These are phyloP conservation scores for Trimorus sp. DNA, from an alignment of 2,888 invertebrate species.

Conservation along the genomic window DNA sequence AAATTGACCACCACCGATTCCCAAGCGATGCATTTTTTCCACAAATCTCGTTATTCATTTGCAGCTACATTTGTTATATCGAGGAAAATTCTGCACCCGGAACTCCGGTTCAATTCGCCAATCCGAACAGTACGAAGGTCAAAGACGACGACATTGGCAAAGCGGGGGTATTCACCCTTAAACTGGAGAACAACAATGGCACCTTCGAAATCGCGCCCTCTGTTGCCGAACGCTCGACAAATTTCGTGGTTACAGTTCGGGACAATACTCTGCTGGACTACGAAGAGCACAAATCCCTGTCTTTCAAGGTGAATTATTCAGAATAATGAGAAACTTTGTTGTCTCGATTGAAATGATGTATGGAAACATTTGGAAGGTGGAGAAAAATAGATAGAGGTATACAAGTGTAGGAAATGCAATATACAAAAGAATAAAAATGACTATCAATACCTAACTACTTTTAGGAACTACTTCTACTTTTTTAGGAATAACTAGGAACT, in stretches of 20 bases:
- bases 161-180: conserved; percentile 91
- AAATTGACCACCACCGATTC: too few relatives aligned
- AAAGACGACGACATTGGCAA: conserved; percentile 91
- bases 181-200: conserved; percentile 90
- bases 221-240: conserved; percentile 89
- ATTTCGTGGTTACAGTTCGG: conserved; percentile 91
- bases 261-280: conserved; percentile 92
- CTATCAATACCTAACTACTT: too few relatives aligned
- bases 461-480: too few relatives aligned
- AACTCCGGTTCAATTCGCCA: conserved; percentile 87
- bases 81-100: conserved; percentile 92
- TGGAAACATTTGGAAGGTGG: not conserved
- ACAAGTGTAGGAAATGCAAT: too few relatives aligned
- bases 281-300: conserved; percentile 89
- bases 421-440: too few relatives aligned
- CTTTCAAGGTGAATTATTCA: conserved; percentile 85
- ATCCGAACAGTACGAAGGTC: conserved; percentile 88
- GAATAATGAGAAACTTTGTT: not conserved
- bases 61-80: conserved; percentile 88
- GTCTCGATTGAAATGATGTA: not conserved
- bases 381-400: too few relatives aligned
- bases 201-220: conserved; percentile 94
- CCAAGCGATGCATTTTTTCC: too few relatives aligned
- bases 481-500: too few relatives aligned
- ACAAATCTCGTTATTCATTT: conserved; percentile 1